These are phyloP conservation scores for Plectropomus leopardus DNA, from an alignment of 2,113 vertebrate genomes.

Conservation along the genomic window DNA sequence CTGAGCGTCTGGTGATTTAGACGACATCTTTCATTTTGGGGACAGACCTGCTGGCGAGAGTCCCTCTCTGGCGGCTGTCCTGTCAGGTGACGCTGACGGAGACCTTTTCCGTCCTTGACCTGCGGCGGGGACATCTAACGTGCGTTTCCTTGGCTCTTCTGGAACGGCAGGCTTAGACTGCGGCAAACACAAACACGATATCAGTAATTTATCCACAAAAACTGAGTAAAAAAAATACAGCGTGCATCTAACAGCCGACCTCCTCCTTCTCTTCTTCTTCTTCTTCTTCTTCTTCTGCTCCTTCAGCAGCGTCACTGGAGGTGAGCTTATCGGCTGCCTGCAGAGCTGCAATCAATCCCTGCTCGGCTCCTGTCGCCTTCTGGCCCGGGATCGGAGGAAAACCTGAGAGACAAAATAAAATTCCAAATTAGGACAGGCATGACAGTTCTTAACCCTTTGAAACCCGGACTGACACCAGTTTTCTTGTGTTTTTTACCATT, in stretches of 20 bases:
- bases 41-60: slow-evolving; percentile 75
- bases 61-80: slow-evolving; percentile 40
- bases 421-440: not conserved
- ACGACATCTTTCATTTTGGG: not conserved
- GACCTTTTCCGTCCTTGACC: slow-evolving; percentile 54
- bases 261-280: slow-evolving; percentile 79
- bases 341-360: slow-evolving; percentile 86
- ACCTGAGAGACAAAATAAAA: slow-evolving; percentile 79
- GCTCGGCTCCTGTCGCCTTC: slow-evolving; percentile 74
- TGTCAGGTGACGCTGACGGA: slow-evolving; percentile 74
- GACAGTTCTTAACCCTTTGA: no score
- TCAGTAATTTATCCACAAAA: not conserved
- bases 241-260: slow-evolving; percentile 36
- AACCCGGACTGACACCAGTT: no score
- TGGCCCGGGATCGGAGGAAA: slow-evolving; percentile 95
- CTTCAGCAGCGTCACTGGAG: slow-evolving; percentile 78
- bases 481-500: no score
- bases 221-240: fast-evolving
- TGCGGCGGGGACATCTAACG: slow-evolving; percentile 56
- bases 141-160: slow-evolving; percentile 69
- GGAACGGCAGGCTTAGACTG: slow-evolving; percentile 58
- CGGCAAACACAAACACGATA: not conserved
- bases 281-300: slow-evolving; percentile 84
- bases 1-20: not conserved
- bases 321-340: slow-evolving; percentile 89